phyloP scores from a whole-genome alignment of 2,113 vertebrate species.

The Gasterosteus aculeatus region DNA sequence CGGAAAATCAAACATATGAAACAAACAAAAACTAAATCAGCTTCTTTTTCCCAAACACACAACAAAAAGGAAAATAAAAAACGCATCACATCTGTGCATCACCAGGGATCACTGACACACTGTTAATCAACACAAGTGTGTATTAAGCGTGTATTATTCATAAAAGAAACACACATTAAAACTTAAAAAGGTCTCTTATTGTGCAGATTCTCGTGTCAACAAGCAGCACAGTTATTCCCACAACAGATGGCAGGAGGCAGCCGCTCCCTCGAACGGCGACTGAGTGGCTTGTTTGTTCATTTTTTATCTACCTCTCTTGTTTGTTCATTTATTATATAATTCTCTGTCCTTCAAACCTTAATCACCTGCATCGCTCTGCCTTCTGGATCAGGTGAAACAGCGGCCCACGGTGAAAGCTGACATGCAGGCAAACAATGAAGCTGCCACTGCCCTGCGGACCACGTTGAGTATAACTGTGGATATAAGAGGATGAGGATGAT shows the following conservation, averaged over 20 bases:
- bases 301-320: conserved; percentile 28
- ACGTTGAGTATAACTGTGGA: conserved; percentile 32
- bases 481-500: conserved; percentile 36
- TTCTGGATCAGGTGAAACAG: conserved; percentile 57
- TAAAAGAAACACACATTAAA: conserved; percentile 1
- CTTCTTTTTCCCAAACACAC: not conserved
- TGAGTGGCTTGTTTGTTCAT: conserved; percentile 43
- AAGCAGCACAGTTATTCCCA: conserved; percentile 35
- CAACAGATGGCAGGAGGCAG: conserved; percentile 59
- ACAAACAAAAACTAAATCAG: not conserved
- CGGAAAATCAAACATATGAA: conserved; percentile 13
- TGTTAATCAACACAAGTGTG: conserved; percentile 7
- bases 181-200: not conserved
- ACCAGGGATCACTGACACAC: conserved; percentile 15
- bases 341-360: conserved; percentile 55
- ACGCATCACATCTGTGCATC: conserved; percentile 18
- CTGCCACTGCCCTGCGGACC: conserved; percentile 35
- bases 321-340: conserved; percentile 53
- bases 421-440: conserved; percentile 36
- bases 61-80: no score
- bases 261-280: conserved; percentile 35
- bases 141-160: not conserved
- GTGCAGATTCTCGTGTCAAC: conserved; percentile 12
- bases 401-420: conserved; percentile 18
- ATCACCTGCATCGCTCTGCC: conserved; percentile 50